phyloP scores from a whole-genome alignment of 1,140 invertebrate genomes.

The Portunus trituberculatus region DNA sequence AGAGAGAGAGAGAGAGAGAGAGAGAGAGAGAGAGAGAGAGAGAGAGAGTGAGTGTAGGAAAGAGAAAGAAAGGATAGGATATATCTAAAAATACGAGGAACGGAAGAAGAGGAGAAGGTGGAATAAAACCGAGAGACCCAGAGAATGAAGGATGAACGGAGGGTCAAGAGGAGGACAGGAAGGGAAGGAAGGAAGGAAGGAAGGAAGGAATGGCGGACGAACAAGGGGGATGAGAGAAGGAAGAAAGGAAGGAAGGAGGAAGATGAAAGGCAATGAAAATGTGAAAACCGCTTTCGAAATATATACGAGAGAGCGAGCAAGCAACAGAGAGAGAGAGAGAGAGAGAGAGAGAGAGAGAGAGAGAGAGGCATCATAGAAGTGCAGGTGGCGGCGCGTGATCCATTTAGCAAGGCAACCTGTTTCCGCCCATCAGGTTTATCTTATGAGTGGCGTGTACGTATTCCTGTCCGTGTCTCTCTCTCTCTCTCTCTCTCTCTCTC shows the following conservation, averaged over 20 bases:
- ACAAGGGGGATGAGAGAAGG: neutral
- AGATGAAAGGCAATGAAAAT: neutral
- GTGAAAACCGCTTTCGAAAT: neutral
- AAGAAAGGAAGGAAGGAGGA: neutral
- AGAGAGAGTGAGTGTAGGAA: neutral
- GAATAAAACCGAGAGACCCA: too few species aligned
- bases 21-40: conserved; percentile 2
- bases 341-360: conserved; percentile 25
- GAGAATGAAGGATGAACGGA: too few species aligned
- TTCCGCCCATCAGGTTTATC: neutral
- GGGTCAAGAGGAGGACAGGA: too few species aligned
- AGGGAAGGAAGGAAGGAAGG: neutral
- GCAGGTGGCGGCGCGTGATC: neutral
- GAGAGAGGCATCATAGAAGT: neutral
- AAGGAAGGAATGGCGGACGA: neutral
- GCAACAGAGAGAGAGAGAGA: neutral
- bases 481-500: neutral
- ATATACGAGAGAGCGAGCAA: neutral
- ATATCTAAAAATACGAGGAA: too few species aligned
- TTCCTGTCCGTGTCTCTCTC: conserved; percentile 42
- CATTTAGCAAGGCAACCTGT: neutral
- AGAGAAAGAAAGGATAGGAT: neutral
- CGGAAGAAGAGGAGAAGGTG: too few species aligned
- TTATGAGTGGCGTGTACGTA: neutral
- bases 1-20: conserved; percentile 34